Evolutionary conservation across 2,888 invertebrate species (phyloP).

Genomic region (Ditula angustiorana): DNA sequence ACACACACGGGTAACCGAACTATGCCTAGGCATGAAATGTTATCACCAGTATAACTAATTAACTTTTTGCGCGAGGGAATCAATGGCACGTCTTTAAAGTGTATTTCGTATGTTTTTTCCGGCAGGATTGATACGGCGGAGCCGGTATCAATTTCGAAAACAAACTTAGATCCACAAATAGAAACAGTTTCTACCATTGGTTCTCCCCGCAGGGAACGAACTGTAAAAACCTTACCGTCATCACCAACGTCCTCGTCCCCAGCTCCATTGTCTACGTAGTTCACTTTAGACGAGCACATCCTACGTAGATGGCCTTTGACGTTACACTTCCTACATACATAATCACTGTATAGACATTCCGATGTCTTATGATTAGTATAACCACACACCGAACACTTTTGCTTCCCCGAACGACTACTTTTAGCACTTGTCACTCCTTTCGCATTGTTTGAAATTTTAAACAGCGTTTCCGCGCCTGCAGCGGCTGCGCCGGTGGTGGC

Average conservation of each 20-base stretch:
- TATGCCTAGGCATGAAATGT: constrained; percentile 22
- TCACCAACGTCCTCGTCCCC: constrained; percentile 10
- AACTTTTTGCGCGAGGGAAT: not conserved
- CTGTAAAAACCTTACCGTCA: constrained; percentile 16
- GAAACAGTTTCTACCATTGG: constrained; percentile 5
- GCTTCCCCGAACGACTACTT: not conserved
- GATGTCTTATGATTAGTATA: not conserved
- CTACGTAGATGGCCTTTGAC: constrained; percentile 13
- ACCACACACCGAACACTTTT: constrained; percentile 1
- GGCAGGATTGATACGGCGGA: not conserved
- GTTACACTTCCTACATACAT: constrained; percentile 17
- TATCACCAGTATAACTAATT: not conserved
- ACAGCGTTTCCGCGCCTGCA: too few species aligned
- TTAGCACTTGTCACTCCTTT: not conserved
- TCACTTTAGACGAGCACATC: constrained; percentile 8
- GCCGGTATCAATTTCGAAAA: not conserved
- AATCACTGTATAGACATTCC: not conserved
- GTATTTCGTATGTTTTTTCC: not conserved
- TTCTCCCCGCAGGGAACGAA: constrained; percentile 13
- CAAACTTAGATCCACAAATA: not conserved
- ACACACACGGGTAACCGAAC: constrained; percentile 13
- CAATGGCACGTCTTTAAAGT: not conserved
- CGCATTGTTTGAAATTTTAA: not conserved
- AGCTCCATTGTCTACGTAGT: constrained; percentile 9
- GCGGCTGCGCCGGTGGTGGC: not conserved